Conservation (phyloP, 2,888 invertebrate genomes). For the Cistogaster globosa region DNA sequence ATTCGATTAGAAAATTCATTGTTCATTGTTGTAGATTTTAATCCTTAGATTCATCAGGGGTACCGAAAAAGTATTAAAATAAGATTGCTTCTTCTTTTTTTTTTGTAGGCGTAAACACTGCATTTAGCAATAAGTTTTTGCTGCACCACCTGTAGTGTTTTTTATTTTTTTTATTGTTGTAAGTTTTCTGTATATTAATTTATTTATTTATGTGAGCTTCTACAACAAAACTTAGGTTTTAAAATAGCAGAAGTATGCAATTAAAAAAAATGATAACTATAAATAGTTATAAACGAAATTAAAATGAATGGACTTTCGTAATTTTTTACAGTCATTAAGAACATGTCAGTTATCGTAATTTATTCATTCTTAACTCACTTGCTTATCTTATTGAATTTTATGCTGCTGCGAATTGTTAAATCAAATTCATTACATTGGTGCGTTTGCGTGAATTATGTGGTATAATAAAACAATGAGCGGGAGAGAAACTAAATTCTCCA, state of each 20-base stretch:
- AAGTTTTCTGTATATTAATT: not conserved
- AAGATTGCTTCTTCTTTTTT: too few species aligned
- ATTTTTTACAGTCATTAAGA: slow-evolving; percentile 37
- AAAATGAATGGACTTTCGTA: too few species aligned
- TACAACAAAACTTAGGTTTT: too few species aligned
- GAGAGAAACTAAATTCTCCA: not conserved
- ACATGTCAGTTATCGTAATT: slow-evolving; percentile 34
- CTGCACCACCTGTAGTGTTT: not conserved
- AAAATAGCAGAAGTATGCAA: too few species aligned
- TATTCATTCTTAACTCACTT: slow-evolving; percentile 32
- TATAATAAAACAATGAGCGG: not conserved
- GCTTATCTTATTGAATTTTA: slow-evolving; percentile 37
- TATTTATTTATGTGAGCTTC: too few species aligned
- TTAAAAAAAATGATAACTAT: too few species aligned
- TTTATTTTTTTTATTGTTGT: not conserved
- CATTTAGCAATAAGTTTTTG: not conserved
- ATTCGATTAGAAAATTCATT: too few species aligned
- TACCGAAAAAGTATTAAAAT: too few species aligned
- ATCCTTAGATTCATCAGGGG: too few species aligned
- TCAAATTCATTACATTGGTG: slow-evolving; percentile 26
- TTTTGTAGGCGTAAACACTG: too few species aligned
- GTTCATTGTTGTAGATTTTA: too few species aligned
- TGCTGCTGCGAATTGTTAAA: slow-evolving; percentile 20
- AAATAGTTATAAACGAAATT: too few species aligned
- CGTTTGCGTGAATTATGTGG: slow-evolving; percentile 7